These are phyloP conservation scores for Paradisaea rubra DNA, from an alignment of 2,113 vertebrate species.

Conservation along the genomic window DNA sequence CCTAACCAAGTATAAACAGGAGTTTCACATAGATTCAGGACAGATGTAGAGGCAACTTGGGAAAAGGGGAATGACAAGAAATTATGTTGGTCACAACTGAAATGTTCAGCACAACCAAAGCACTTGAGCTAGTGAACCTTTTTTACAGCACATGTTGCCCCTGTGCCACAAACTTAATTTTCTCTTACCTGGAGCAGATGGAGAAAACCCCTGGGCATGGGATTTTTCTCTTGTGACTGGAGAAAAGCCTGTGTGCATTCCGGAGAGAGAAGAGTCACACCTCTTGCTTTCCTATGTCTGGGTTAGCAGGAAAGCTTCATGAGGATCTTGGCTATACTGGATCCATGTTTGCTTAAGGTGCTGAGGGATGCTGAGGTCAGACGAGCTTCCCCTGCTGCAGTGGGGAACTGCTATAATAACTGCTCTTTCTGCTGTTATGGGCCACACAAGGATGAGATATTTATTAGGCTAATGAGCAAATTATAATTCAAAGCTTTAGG, in stretches of 20 bases:
- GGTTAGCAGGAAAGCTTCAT: neutral
- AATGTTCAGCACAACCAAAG: constrained; percentile 1
- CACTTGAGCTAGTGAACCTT: constrained; percentile 22
- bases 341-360: constrained; percentile 20
- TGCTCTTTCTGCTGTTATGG: constrained; percentile 16
- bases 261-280: neutral
- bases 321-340: neutral
- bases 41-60: constrained; percentile 6
- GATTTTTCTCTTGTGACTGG: constrained; percentile 6
- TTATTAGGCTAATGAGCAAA: constrained; percentile 62
- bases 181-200: neutral
- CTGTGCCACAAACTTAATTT: constrained; percentile 10
- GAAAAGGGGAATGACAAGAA: constrained; percentile 17
- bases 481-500: constrained; percentile 57
- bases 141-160: neutral
- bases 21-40: neutral
- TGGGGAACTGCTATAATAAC: neutral
- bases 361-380: constrained; percentile 36
- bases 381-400: neutral
- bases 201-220: neutral
- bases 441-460: constrained; percentile 36
- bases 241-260: neutral
- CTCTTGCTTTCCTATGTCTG: neutral
- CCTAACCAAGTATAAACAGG: neutral
- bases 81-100: constrained; percentile 20